These are phyloP conservation scores for Saccostrea glomerata DNA, from an alignment of 1,140 invertebrate species.

Conservation along the genomic window DNA sequence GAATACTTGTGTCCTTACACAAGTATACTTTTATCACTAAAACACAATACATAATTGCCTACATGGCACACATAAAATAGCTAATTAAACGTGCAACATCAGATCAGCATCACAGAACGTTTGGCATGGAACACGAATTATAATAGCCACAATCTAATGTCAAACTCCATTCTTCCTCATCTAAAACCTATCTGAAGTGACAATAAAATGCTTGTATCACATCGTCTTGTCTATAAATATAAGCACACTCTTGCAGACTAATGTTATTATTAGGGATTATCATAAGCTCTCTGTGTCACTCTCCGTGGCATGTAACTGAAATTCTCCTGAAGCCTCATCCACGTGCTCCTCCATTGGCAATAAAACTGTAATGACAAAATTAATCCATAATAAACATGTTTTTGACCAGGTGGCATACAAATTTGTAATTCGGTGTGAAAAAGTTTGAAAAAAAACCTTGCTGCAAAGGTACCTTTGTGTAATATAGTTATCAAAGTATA, in stretches of 20 bases:
- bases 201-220: conserved; percentile 29
- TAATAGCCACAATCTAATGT: not conserved
- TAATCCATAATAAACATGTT: not conserved
- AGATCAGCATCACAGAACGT: conserved; percentile 14
- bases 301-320: conserved; percentile 78
- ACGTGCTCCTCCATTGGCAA: conserved; percentile 40
- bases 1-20: not conserved
- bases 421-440: no score
- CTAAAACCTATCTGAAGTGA: not conserved
- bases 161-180: not conserved
- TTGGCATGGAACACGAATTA: not conserved
- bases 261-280: conserved; percentile 41
- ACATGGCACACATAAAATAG: conserved; percentile 13
- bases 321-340: conserved; percentile 40
- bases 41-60: conserved; percentile 32
- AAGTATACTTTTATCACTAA: conserved; percentile 29
- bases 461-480: no score
- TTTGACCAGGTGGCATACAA: no score
- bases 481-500: no score
- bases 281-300: conserved; percentile 79
- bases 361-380: conserved; percentile 39
- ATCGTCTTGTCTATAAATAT: not conserved
- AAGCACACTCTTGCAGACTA: not conserved
- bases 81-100: conserved; percentile 10
- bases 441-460: no score